Conservation (phyloP, 92 coral and sea anemone genomes). For the Plumapathes pennacea region DNA sequence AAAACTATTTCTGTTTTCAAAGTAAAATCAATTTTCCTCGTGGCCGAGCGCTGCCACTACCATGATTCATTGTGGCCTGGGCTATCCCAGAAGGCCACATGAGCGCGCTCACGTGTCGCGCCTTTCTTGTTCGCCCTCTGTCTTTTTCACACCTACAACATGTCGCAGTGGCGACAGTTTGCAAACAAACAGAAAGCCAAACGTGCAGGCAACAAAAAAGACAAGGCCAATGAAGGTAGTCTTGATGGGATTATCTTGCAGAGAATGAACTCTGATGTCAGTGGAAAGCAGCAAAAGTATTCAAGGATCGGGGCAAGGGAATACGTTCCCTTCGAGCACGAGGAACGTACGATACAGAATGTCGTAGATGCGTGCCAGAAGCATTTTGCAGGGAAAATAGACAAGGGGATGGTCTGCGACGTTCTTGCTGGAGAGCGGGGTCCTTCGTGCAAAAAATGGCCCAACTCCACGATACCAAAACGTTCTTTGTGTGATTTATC, state of each 20-base stretch:
- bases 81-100: too few relatives aligned
- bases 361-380: slow-evolving; percentile 34
- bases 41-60: too few relatives aligned
- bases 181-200: slow-evolving; percentile 35
- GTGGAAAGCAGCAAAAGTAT: slow-evolving; percentile 50
- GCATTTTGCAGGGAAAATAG: slow-evolving; percentile 24
- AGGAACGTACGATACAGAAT: slow-evolving; percentile 27
- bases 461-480: slow-evolving; percentile 30
- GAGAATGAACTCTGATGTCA: slow-evolving; percentile 40
- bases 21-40: too few relatives aligned
- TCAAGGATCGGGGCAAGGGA: slow-evolving; percentile 39
- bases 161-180: slow-evolving; percentile 25
- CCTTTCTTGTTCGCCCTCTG: too few relatives aligned
- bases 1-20: too few relatives aligned
- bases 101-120: too few relatives aligned
- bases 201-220: slow-evolving; percentile 4
- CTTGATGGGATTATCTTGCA: slow-evolving; percentile 38
- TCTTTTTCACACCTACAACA: too few relatives aligned
- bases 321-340: slow-evolving; percentile 46
- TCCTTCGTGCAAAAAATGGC: slow-evolving; percentile 36
- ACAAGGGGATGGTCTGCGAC: slow-evolving; percentile 40
- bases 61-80: too few relatives aligned
- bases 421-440: slow-evolving; percentile 47
- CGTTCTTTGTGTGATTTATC: slow-evolving; percentile 37
- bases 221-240: slow-evolving; percentile 1